Evolutionary conservation across 2,888 invertebrate species (phyloP).

Genomic region (Cetonia aurata): DNA sequence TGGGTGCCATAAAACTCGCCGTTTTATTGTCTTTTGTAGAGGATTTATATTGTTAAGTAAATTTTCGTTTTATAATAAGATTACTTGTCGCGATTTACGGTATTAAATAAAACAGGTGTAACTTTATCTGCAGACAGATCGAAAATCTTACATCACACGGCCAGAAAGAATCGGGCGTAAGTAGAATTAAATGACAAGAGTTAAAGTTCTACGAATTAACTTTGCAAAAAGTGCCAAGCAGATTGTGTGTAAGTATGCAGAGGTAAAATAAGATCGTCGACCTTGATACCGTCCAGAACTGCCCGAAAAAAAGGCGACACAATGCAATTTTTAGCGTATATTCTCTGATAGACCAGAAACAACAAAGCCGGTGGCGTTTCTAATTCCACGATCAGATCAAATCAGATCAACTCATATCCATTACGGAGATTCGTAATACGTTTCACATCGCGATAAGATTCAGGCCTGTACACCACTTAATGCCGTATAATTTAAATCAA

Average conservation of each 20-base stretch:
- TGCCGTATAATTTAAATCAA: constrained; percentile 28
- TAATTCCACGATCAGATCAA: too few species aligned
- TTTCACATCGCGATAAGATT: constrained; percentile 33
- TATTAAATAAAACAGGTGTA: constrained; percentile 38
- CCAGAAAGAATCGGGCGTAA: constrained; percentile 58
- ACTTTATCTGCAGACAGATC: constrained; percentile 43
- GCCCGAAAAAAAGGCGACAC: constrained; percentile 48
- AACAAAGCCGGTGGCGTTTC: too few species aligned
- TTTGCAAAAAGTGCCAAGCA: constrained; percentile 60
- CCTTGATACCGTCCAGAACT: constrained; percentile 51
- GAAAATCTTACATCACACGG: constrained; percentile 48
- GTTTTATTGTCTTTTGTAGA: constrained; percentile 23
- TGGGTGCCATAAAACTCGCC: constrained; percentile 9
- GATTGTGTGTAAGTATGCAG: constrained; percentile 60
- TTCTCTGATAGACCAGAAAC: background rate
- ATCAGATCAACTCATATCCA: too few species aligned
- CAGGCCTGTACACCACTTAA: constrained; percentile 15
- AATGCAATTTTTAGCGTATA: constrained; percentile 22
- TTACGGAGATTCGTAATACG: too few species aligned
- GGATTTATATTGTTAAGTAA: constrained; percentile 29
- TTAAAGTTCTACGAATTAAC: constrained; percentile 60
- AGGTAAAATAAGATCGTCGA: constrained; percentile 61
- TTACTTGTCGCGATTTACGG: constrained; percentile 11
- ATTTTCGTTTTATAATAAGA: constrained; percentile 24
- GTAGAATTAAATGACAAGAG: constrained; percentile 59